phyloP scores from a whole-genome alignment of 1,140 invertebrate species.

The Linepithema humile region DNA sequence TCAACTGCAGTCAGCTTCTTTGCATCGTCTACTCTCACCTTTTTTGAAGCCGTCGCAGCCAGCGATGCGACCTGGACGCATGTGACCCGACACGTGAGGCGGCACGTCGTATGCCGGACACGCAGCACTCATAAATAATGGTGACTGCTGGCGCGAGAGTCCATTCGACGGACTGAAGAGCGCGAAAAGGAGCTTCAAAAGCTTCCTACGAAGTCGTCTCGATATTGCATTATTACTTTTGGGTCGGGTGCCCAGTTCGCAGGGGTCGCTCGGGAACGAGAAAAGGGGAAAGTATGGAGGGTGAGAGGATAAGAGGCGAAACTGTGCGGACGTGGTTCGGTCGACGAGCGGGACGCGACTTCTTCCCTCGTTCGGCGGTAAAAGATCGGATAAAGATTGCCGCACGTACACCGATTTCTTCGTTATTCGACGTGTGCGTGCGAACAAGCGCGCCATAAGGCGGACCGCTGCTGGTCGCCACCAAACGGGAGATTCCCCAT shows the following conservation, averaged over 20 bases:
- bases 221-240: slow-evolving; percentile 80
- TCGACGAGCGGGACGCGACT: neutral
- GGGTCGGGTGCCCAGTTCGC: slow-evolving; percentile 19
- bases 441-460: slow-evolving; percentile 22
- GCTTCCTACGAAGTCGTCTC: slow-evolving; percentile 72
- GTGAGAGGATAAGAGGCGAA: neutral
- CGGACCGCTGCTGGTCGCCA: slow-evolving; percentile 5
- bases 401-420: slow-evolving; percentile 68
- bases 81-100: slow-evolving; percentile 50
- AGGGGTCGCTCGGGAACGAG: neutral
- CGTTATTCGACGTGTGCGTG: slow-evolving; percentile 25
- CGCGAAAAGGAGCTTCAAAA: slow-evolving; percentile 75
- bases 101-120: slow-evolving; percentile 75
- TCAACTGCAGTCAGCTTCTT: slow-evolving; percentile 47
- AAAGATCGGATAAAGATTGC: slow-evolving; percentile 78
- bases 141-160: slow-evolving; percentile 65
- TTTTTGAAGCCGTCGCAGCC: slow-evolving; percentile 23
- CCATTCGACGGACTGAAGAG: slow-evolving; percentile 45
- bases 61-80: slow-evolving; percentile 40
- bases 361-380: slow-evolving; percentile 54
- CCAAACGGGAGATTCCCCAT: slow-evolving; percentile 43
- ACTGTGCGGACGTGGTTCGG: slow-evolving; percentile 5
- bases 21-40: slow-evolving; percentile 42
- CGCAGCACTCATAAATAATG: slow-evolving; percentile 79
- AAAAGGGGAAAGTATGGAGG: neutral